These are phyloP conservation scores for Prolemur simus DNA, from an alignment of 2,113 vertebrate genomes.

Conservation along the genomic window DNA sequence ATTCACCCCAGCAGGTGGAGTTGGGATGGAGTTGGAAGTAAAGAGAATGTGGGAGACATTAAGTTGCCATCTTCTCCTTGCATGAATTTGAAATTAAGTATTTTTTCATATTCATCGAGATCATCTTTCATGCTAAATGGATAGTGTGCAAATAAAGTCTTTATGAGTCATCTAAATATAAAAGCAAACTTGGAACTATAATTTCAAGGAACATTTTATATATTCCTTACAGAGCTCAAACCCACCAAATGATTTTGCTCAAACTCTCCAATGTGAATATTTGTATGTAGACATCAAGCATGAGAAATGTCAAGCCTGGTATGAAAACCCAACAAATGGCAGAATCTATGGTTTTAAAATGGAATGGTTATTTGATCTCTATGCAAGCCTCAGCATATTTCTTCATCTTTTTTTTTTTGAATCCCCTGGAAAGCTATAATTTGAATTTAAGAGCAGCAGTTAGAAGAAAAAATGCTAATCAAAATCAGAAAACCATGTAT, in stretches of 20 bases:
- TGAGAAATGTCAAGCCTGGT: background rate
- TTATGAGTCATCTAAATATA: background rate
- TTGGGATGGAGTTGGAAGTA: background rate
- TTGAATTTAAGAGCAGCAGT: constrained; percentile 71
- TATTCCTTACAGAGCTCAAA: background rate
- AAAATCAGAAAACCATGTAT: constrained; percentile 57
- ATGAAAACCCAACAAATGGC: background rate
- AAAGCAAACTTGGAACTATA: constrained; percentile 37
- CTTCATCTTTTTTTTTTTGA: constrained; percentile 3
- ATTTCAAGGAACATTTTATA: background rate
- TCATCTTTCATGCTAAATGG: background rate
- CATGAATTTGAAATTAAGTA: background rate
- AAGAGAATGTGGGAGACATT: background rate
- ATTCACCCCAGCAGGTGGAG: background rate
- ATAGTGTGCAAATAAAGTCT: background rate
- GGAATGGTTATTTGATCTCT: constrained; percentile 47
- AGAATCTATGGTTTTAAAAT: constrained; percentile 34
- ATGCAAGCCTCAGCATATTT: constrained; percentile 68
- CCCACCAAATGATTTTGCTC: background rate
- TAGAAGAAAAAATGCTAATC: constrained; percentile 72
- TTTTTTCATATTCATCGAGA: background rate
- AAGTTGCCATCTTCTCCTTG: background rate
- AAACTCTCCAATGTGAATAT: background rate
- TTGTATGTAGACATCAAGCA: background rate
- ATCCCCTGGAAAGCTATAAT: constrained; percentile 72